These are phyloP conservation scores for Falco punctatus DNA, from an alignment of 2,113 vertebrate genomes.

Conservation along the genomic window DNA sequence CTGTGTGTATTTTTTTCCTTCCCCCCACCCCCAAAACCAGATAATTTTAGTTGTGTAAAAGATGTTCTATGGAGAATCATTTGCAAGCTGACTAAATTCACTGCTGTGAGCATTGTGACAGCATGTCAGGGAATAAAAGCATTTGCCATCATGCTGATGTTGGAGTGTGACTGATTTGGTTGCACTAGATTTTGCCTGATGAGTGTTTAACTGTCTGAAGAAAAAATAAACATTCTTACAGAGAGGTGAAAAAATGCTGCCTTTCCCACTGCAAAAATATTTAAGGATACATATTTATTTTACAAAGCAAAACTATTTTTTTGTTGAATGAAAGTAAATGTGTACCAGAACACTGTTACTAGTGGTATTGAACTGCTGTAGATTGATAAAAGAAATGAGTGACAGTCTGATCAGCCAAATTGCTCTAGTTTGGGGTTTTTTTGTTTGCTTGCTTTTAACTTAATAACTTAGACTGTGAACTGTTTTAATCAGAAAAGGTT, in stretches of 20 bases:
- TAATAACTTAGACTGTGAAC: neutral
- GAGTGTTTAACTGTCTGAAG: neutral
- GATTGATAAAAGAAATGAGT: neutral
- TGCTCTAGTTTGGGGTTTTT: neutral
- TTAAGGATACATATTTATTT: neutral
- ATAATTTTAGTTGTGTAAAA: neutral
- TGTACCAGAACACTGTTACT: neutral
- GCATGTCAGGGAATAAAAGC: neutral
- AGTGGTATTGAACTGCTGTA: neutral
- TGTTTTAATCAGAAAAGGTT: neutral
- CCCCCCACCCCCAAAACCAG: accelerated
- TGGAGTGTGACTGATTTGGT: neutral
- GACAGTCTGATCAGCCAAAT: neutral
- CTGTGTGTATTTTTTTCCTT: neutral
- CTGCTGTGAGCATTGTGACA: neutral
- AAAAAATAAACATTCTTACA: neutral
- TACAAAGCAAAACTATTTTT: neutral
- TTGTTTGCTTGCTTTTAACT: neutral
- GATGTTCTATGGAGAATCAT: neutral
- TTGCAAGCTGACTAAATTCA: neutral
- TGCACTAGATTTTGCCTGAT: neutral
- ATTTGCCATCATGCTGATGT: neutral
- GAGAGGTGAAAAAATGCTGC: neutral
- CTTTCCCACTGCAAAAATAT: neutral
- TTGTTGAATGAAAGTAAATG: neutral